A percentile compares a stretch with the other conserved stretches of the same genome.
Conservation (phyloP, 2,888 invertebrate species). For the Micoletzkya japonica region DNA sequence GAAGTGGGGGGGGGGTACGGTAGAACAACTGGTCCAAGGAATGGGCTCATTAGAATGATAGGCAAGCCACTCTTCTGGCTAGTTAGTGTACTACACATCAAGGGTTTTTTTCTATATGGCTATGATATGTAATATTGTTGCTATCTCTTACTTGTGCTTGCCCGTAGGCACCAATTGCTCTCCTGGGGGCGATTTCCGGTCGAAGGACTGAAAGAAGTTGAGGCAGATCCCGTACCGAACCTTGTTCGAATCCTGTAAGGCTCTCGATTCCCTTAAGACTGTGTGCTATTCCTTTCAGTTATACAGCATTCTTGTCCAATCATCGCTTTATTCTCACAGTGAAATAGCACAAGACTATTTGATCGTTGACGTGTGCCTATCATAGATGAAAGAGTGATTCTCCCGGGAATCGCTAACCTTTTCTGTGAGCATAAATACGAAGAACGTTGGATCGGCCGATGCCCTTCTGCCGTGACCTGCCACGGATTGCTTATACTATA, state of each 20-base stretch:
- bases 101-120: no score
- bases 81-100: no score
- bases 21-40: no score
- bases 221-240: slow-evolving; percentile 91
- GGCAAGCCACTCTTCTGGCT: no score
- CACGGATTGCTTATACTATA: no score
- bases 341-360: neutral
- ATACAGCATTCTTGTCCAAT: neutral
- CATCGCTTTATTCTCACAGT: neutral
- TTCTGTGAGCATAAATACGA: slow-evolving; percentile 75
- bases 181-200: slow-evolving; percentile 28
- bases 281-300: no score
- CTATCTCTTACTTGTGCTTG: slow-evolving; percentile 3
- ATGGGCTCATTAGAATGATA: no score
- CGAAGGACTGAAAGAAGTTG: slow-evolving; percentile 74
- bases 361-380: neutral
- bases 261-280: no score
- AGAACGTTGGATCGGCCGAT: slow-evolving; percentile 86
- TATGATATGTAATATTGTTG: no score
- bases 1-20: no score
- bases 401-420: no score
- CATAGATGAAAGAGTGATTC: no score
- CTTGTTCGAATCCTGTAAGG: slow-evolving; percentile 85
- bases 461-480: slow-evolving; percentile 71
- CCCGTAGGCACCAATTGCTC: slow-evolving; percentile 1